Base-by-base conservation (phyloP, 2,113 vertebrate species). In the Pluvianellus socialis region DNA sequence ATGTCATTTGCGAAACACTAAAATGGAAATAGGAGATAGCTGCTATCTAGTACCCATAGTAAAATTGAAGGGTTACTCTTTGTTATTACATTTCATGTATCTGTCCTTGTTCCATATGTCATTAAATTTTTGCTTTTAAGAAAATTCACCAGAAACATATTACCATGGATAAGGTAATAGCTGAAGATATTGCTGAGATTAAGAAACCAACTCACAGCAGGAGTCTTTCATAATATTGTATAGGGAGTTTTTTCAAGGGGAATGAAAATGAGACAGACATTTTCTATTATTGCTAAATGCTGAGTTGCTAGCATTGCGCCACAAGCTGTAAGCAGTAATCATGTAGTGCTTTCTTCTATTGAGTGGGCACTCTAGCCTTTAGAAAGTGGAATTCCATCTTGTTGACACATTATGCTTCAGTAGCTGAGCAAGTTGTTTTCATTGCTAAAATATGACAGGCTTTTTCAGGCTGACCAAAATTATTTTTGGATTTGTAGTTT, bases 401-500 rank as follows among this genome's bases (percentile, higher is more conserved):
- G 85, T 92, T 95, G 97, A 95, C 73, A 74, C 44, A 58, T 92
- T 96, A 68, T 77, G 92, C 83, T 96, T 96, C 83, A 86, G 55
- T 81, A 86, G 55, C 87, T 74, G 92, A 97, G 80, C 73, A 96
- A 92, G 87, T 90, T 95, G 71, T 90, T 96, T 96, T 87, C 79
- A 35, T 90, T 95, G 71, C 83, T 91, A 90, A 96, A 96, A 91
- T 95, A 90, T 81, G 91, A 94, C 91, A 96, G 59, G 32, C 61
- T 96, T 95, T 92, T 44, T 79, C 55, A 68, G 74, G 49, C 79
- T 89, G 63, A 71, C 71, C 55, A 90, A 86, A 83, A 91, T 89
- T 86, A 32, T 52, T 81, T 77, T 63, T 28, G 32, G 50, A 77
- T 84, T 81, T 71, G 11, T 47, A 38, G 0, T 2, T 20, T 9